Percentiles rank a stretch among this genome's conserved stretches.
Evolutionary conservation across 2,797 vertebrate genomes (phyloP).

Genomic region (Caiman crocodilus): DNA sequence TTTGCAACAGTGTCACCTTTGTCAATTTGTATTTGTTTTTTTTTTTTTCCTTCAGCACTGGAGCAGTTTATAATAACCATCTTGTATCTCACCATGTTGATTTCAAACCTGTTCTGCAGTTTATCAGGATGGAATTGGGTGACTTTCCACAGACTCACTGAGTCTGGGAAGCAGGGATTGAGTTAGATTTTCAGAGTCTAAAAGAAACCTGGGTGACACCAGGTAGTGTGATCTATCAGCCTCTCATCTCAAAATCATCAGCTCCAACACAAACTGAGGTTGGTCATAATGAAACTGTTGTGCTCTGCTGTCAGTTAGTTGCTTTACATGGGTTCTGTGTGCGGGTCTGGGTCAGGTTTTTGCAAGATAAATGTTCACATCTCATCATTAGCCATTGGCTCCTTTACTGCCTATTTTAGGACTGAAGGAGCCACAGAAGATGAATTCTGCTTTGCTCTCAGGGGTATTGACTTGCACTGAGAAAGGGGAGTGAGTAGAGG

Average conservation of each 20-base stretch:
- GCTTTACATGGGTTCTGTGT: rapidly evolving
- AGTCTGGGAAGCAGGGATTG: background rate
- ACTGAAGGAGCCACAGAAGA: no score
- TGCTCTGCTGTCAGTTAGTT: background rate
- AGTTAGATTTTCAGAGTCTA: background rate
- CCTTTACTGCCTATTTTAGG: background rate
- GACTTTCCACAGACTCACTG: background rate
- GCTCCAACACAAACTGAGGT: background rate
- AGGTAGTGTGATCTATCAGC: background rate
- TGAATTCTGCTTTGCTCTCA: background rate
- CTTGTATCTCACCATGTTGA: no score
- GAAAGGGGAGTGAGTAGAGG: background rate
- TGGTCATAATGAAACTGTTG: background rate
- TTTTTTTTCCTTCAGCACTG: rapidly evolving
- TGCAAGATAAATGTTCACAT: background rate
- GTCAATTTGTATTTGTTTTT: background rate
- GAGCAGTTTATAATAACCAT: no score
- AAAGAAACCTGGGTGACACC: background rate
- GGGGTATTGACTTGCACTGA: background rate
- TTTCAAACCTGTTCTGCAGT: no score
- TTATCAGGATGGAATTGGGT: background rate
- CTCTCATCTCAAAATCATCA: background rate
- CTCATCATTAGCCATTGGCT: background rate
- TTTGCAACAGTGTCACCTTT: no score
- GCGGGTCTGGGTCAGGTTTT: background rate